phyloP scores from a whole-genome alignment of 2,888 invertebrate genomes.

The Eilema sororculum region DNA sequence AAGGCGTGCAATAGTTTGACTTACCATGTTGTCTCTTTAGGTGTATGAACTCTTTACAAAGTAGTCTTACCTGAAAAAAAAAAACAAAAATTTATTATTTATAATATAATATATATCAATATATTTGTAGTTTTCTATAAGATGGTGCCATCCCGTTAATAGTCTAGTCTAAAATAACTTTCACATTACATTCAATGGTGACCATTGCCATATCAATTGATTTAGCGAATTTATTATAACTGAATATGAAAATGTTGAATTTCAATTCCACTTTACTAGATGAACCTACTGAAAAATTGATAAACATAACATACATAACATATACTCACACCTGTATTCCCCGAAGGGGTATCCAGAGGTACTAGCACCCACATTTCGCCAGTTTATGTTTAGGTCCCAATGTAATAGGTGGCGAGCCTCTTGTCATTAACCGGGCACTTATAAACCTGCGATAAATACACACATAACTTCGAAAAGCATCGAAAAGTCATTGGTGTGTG shows the following conservation, averaged over 20 bases:
- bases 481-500: no score
- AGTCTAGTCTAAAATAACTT: background rate
- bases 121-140: background rate
- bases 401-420: no score
- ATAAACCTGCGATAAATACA: no score
- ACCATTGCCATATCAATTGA: background rate
- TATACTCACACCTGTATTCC: no score
- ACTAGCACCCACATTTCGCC: no score
- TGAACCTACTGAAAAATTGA: background rate
- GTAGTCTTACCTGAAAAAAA: slow-evolving; percentile 62
- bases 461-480: no score
- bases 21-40: background rate
- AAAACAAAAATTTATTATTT: slow-evolving; percentile 25
- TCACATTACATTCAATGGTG: background rate
- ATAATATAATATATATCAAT: no score
- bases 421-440: no score
- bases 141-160: background rate
- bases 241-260: background rate
- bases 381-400: no score
- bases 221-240: background rate
- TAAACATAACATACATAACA: no score
- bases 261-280: no score
- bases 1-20: background rate
- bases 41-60: background rate
- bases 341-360: no score